A percentile compares a stretch with the other conserved stretches of the same genome.
Evolutionary conservation across 2,888 invertebrate species (phyloP).

Genomic region (Oligia fasciuncula): DNA sequence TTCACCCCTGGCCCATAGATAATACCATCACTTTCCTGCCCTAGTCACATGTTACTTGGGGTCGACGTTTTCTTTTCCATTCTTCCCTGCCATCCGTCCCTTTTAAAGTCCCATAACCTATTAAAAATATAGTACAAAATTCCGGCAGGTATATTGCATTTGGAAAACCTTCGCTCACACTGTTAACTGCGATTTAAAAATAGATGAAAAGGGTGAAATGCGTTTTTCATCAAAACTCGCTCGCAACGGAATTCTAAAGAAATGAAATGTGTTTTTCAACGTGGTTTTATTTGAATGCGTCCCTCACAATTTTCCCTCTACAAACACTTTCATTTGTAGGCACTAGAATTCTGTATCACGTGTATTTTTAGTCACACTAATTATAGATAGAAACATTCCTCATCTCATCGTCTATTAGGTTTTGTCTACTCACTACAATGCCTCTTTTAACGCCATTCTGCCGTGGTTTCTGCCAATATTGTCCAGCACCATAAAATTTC

Average conservation of each 20-base stretch:
- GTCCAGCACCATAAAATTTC: neutral
- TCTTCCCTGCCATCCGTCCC: neutral
- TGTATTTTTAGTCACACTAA: slow-evolving; percentile 11
- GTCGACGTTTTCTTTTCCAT: neutral
- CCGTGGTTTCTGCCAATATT: neutral
- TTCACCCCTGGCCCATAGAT: neutral
- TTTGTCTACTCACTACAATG: too few relatives aligned
- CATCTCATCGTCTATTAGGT: neutral
- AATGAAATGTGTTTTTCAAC: slow-evolving; percentile 55
- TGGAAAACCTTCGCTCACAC: slow-evolving; percentile 24
- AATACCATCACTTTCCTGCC: neutral
- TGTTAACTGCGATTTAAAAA: slow-evolving; percentile 48
- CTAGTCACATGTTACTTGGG: neutral
- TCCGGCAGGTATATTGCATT: slow-evolving; percentile 5
- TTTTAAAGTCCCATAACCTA: neutral
- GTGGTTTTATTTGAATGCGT: slow-evolving; percentile 43
- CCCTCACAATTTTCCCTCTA: slow-evolving; percentile 43
- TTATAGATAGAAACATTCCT: neutral
- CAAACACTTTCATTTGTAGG: slow-evolving; percentile 43
- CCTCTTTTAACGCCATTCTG: neutral
- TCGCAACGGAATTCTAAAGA: slow-evolving; percentile 49
- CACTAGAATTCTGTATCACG: slow-evolving; percentile 21
- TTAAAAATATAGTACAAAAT: neutral
- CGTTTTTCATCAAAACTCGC: slow-evolving; percentile 53
- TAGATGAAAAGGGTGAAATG: slow-evolving; percentile 50